Base-by-base conservation (phyloP, 2,113 vertebrate genomes). In the Eublepharis macularius region DNA sequence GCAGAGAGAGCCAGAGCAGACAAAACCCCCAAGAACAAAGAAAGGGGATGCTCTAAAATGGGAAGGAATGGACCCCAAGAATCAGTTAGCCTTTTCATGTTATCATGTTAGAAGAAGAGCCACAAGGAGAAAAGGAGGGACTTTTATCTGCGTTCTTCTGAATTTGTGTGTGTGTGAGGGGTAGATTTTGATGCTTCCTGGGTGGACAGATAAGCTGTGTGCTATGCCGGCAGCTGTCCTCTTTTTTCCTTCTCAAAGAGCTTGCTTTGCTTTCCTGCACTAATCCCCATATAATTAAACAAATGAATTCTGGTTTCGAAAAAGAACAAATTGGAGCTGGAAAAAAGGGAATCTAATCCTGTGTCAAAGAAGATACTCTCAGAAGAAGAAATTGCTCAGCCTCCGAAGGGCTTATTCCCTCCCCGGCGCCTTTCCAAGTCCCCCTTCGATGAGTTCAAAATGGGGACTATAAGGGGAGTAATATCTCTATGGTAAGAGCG, bases 241-340 rank as follows among this genome's bases (percentile, higher is more conserved):
- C 17, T 12, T 17, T 10, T 4, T 47, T 16, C 51, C 4, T 63
- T 54, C 16, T 66, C 39, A 4, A 9, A 69, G 32, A 17, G 63
- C 69, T 72, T 81, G 36, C 82, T 85, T 65, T 49, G 12, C 49
- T 21, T 2, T 0, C 3, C 34, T 76, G 41, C 0, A 8, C 85
- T 88, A 91, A 94, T 87, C 82, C 85, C 43, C 69, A 17, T 12
- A 2, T 76, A 84, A 87, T 85, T 90, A 92, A 90, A 92, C 57
- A 16, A 32, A 36, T 51, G 29, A 8, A 66, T 34, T 26, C 13
- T 69, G 65, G 29, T 51, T 26, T 34, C n/a, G 45, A 43, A 6
- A 49, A 17, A 57, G 2, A 41, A 49, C 68, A n/a, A 9, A 6
- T 69, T 21, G 36, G 83, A 78, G 77, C 47, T 13, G 29, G 11